Evolutionary conservation across 1,140 invertebrate species (phyloP).

Genomic region (Linepithema humile): DNA sequence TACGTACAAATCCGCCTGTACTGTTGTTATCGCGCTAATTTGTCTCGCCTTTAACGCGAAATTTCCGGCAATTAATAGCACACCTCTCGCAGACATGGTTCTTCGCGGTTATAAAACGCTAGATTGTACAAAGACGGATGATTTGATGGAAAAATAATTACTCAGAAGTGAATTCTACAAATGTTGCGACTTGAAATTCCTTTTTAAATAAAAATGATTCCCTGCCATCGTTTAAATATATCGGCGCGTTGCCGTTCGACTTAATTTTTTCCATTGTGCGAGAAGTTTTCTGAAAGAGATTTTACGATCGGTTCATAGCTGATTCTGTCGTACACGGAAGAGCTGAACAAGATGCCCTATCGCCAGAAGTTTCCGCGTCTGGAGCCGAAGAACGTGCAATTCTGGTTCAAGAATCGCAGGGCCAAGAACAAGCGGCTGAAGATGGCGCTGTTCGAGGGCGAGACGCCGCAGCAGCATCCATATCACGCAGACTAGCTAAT

Average conservation of each 20-base stretch:
- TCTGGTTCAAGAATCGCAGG: conserved; percentile 98
- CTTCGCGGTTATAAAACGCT: no score
- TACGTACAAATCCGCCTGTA: conserved; percentile 66
- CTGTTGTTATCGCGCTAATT: conserved; percentile 53
- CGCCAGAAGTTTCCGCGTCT: conserved; percentile 97
- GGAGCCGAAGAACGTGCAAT: conserved; percentile 99
- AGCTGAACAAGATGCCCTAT: conserved; percentile 97
- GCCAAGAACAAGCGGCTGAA: conserved; percentile 98
- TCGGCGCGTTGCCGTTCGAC: background rate
- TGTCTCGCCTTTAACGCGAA: conserved; percentile 12
- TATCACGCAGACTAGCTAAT: conserved; percentile 82
- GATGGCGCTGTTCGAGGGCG: conserved; percentile 91
- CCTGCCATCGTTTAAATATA: background rate
- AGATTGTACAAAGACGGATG: background rate
- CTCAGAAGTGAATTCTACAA: background rate
- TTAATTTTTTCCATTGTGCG: background rate
- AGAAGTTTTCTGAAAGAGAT: background rate
- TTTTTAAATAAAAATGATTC: background rate
- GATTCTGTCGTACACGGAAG: conserved; percentile 98
- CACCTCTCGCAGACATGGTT: background rate
- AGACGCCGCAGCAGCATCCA: conserved; percentile 85
- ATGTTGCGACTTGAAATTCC: background rate
- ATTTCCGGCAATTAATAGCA: background rate
- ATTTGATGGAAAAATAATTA: background rate
- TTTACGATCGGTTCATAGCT: conserved; percentile 85